A percentile compares a stretch with the other conserved stretches of the same genome.
These are phyloP conservation scores for Pseudomyrmex flavicornis DNA, from an alignment of 1,140 invertebrate genomes.

Conservation along the genomic window DNA sequence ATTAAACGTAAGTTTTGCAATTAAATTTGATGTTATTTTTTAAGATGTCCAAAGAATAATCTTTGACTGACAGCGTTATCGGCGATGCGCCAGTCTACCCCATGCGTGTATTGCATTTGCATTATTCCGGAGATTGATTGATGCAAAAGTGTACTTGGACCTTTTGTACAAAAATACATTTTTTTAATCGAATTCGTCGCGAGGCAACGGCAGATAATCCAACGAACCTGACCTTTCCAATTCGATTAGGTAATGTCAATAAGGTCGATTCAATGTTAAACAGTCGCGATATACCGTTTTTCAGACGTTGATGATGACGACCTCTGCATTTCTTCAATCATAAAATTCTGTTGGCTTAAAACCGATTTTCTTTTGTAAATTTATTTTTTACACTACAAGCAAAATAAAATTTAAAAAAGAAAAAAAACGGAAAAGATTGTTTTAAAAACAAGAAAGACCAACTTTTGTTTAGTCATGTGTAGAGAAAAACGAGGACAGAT, in stretches of 20 bases:
- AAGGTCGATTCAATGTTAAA: constrained; percentile 79
- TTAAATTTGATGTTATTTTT: background rate
- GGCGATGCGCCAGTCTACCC: background rate
- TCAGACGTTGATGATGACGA: constrained; percentile 37
- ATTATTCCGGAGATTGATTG: background rate
- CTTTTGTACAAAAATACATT: constrained; percentile 64
- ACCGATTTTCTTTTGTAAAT: too few species aligned
- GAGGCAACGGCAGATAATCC: constrained; percentile 66
- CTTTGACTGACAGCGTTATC: constrained; percentile 5
- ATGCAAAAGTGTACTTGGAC: constrained; percentile 47
- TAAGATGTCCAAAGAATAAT: constrained; percentile 30
- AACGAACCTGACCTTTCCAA: constrained; percentile 77
- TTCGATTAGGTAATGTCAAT: constrained; percentile 80
- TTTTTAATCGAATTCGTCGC: constrained; percentile 59
- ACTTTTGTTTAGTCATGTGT: too few species aligned
- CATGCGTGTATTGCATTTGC: constrained; percentile 28
- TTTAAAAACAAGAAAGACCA: too few species aligned
- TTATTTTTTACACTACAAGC: too few species aligned
- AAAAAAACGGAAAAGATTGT: too few species aligned
- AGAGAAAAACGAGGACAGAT: too few species aligned
- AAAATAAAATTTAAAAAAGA: too few species aligned
- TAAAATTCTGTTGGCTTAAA: too few species aligned
- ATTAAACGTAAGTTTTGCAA: background rate
- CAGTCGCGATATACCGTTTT: constrained; percentile 54
- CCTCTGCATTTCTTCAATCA: constrained; percentile 22